Percentiles rank a stretch among this genome's conserved stretches.
These are phyloP conservation scores for Aphodius granarius DNA, from an alignment of 2,888 invertebrate species.

Conservation along the genomic window DNA sequence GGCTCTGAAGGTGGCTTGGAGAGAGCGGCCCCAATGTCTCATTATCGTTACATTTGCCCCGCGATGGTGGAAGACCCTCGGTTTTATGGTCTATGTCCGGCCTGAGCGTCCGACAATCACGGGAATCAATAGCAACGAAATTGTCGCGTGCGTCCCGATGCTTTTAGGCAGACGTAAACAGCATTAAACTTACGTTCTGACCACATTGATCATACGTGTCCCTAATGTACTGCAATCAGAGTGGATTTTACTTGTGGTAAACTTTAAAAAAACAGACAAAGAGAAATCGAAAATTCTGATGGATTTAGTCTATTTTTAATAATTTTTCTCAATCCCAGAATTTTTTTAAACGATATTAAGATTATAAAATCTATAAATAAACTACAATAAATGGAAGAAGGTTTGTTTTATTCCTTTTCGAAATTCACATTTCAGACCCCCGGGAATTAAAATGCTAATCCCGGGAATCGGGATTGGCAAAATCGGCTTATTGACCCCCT, in stretches of 20 bases:
- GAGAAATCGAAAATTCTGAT: background rate
- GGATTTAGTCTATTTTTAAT: too few relatives aligned
- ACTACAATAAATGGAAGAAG: too few relatives aligned
- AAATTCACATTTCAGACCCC: too few relatives aligned
- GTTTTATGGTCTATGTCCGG: background rate
- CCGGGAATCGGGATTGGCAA: too few relatives aligned
- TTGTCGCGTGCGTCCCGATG: conserved; percentile 40
- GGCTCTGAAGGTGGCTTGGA: background rate
- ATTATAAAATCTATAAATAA: too few relatives aligned
- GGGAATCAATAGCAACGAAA: conserved; percentile 41
- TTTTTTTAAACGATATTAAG: too few relatives aligned
- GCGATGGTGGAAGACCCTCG: background rate
- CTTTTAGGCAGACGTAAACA: conserved; percentile 41
- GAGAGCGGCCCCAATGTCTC: background rate
- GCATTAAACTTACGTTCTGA: conserved; percentile 38
- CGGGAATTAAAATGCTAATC: too few relatives aligned
- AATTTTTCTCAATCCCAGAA: too few relatives aligned
- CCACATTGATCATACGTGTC: conserved; percentile 38
- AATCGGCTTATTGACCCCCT: too few relatives aligned
- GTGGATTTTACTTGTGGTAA: background rate
- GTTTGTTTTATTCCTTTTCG: too few relatives aligned
- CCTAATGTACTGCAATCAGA: conserved; percentile 31
- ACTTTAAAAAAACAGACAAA: background rate
- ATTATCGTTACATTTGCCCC: background rate
- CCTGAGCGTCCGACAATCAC: conserved; percentile 35